Conservation (phyloP, 2,888 invertebrate species). For the Neocrepidodera transversa region DNA sequence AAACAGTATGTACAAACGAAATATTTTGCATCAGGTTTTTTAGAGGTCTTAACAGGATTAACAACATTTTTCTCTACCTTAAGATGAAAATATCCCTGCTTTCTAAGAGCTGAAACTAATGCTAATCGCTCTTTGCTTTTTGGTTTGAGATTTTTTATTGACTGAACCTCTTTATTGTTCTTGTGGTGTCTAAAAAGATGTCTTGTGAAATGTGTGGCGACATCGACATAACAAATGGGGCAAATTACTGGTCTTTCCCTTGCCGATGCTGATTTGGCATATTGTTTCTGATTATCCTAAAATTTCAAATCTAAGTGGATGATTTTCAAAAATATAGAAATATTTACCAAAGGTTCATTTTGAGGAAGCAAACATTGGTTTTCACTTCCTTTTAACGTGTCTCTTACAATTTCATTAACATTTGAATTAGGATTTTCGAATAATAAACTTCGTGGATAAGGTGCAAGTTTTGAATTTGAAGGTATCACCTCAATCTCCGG, state of each 20-base stretch:
- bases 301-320: too few relatives aligned
- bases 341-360: too few relatives aligned
- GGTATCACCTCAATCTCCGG: too few relatives aligned
- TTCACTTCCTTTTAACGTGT: too few relatives aligned
- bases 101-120: constrained; percentile 16
- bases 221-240: constrained; percentile 36
- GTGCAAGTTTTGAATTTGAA: too few relatives aligned
- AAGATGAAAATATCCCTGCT: constrained; percentile 32
- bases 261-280: constrained; percentile 12
- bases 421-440: too few relatives aligned
- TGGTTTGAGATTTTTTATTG: constrained; percentile 29
- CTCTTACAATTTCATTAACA: too few relatives aligned
- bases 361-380: too few relatives aligned
- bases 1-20: constrained; percentile 35
- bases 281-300: too few relatives aligned
- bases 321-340: too few relatives aligned
- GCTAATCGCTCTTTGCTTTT: constrained; percentile 32
- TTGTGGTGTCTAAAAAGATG: constrained; percentile 35
- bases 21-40: constrained; percentile 29
- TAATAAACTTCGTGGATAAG: too few relatives aligned
- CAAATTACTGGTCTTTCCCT: constrained; percentile 38
- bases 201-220: constrained; percentile 32
- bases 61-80: constrained; percentile 28
- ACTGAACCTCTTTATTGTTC: constrained; percentile 26
- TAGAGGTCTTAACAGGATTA: constrained; percentile 32